These are phyloP conservation scores for Anoplolepis gracilipes DNA, from an alignment of 1,140 invertebrate species.

Conservation along the genomic window DNA sequence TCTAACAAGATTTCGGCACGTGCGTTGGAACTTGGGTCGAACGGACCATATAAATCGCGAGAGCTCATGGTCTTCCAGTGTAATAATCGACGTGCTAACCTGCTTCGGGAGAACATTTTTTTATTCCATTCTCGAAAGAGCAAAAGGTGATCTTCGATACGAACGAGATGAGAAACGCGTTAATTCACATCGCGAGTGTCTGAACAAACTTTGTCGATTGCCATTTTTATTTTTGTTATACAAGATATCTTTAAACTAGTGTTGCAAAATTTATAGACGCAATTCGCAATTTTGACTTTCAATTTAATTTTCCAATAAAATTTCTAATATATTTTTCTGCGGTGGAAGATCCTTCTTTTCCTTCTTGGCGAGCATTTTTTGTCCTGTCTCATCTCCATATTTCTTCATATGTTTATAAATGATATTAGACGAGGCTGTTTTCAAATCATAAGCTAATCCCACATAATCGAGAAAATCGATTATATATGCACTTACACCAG, in stretches of 20 bases:
- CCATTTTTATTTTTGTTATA: slow-evolving; percentile 6
- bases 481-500: slow-evolving; percentile 89
- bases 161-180: background rate
- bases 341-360: background rate
- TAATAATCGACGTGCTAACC: slow-evolving; percentile 42
- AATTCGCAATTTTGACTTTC: background rate
- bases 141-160: slow-evolving; percentile 33
- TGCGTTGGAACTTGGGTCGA: slow-evolving; percentile 76
- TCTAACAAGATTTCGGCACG: slow-evolving; percentile 82
- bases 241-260: background rate
- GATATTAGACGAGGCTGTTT: slow-evolving; percentile 90
- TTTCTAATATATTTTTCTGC: background rate
- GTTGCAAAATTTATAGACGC: background rate
- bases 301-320: background rate
- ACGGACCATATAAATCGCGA: slow-evolving; percentile 59
- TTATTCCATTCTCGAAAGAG: slow-evolving; percentile 32
- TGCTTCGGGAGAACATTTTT: slow-evolving; percentile 19
- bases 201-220: background rate
- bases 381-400: slow-evolving; percentile 89
- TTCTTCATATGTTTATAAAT: slow-evolving; percentile 86
- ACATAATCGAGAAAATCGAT: slow-evolving; percentile 92
- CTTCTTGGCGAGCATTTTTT: background rate
- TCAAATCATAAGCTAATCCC: slow-evolving; percentile 91
- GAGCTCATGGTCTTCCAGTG: slow-evolving; percentile 39
- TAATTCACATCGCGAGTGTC: slow-evolving; percentile 11